Percentiles rank a stretch among this genome's conserved stretches.
phyloP scores from a whole-genome alignment of 2,797 vertebrate genomes.

The Mallotus villosus region DNA sequence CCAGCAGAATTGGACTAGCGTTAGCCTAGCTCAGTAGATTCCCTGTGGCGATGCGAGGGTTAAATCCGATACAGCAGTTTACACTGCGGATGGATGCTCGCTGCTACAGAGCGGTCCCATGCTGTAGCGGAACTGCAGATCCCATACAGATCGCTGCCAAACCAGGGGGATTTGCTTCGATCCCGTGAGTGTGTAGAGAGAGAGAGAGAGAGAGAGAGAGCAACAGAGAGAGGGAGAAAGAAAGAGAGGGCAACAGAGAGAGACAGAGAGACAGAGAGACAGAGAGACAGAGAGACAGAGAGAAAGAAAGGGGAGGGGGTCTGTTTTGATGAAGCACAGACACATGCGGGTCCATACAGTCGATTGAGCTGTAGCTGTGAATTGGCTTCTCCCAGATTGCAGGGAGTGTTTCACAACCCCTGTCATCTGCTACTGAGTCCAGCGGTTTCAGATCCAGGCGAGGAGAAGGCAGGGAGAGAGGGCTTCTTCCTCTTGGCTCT shows the following conservation, averaged over 20 bases:
- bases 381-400: conserved; percentile 10
- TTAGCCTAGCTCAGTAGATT: conserved; percentile 31
- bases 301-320: conserved; percentile 38
- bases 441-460: conserved; percentile 37
- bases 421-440: conserved; percentile 62
- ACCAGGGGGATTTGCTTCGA: conserved; percentile 64
- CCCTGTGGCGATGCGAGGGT: conserved; percentile 60
- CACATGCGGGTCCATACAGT: conserved; percentile 27
- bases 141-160: conserved; percentile 71
- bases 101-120: conserved; percentile 74
- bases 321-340: conserved; percentile 28
- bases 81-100: conserved; percentile 79
- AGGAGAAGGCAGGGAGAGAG: conserved; percentile 22
- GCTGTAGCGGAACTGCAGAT: conserved; percentile 78
- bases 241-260: conserved; percentile 28
- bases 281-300: background rate
- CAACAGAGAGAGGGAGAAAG: conserved; percentile 11
- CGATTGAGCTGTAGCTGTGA: conserved; percentile 27
- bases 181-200: conserved; percentile 41
- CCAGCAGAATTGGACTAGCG: conserved; percentile 17
- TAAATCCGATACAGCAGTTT: conserved; percentile 82
- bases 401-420: conserved; percentile 43
- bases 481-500: conserved; percentile 37
- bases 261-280: conserved; percentile 13
- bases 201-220: conserved; percentile 21